These are phyloP conservation scores for Rana temporaria DNA, from an alignment of 2,113 vertebrate genomes.

Conservation along the genomic window DNA sequence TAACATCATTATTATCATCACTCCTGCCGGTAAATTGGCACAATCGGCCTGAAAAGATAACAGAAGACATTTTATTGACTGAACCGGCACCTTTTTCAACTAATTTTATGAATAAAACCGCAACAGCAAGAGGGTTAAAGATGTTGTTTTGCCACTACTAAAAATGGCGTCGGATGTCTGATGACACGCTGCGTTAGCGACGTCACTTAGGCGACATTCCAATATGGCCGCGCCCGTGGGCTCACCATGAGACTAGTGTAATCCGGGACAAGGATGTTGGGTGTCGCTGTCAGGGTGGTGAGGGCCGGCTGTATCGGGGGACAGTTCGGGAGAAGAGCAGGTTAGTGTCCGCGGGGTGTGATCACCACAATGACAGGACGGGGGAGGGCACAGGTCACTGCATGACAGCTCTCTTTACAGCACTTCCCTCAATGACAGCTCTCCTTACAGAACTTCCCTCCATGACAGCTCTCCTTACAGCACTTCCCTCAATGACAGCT, in stretches of 20 bases:
- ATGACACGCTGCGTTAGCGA: not conserved
- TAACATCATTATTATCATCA: too few relatives aligned
- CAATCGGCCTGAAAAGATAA: too few relatives aligned
- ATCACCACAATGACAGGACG: not conserved
- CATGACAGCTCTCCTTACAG: too few relatives aligned
- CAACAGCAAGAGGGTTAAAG: too few relatives aligned
- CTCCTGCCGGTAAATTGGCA: too few relatives aligned
- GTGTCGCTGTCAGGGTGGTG: not conserved
- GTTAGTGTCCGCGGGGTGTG: not conserved
- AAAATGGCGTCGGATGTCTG: not conserved
- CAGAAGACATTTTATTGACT: too few relatives aligned
- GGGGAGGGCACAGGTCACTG: not conserved
- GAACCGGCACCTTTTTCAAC: too few relatives aligned
- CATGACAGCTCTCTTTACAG: too few relatives aligned
- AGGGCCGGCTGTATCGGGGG: not conserved
- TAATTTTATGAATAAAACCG: too few relatives aligned
- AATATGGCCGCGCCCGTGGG: constrained; percentile 37
- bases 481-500: too few relatives aligned
- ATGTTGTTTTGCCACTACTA: not conserved
- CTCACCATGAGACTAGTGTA: not conserved
- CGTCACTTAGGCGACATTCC: not conserved
- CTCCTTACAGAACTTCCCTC: too few relatives aligned
- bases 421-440: too few relatives aligned
- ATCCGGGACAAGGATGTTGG: constrained; percentile 2
- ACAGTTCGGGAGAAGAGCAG: not conserved